A percentile compares a stretch with the other conserved stretches of the same genome.
phyloP scores from a whole-genome alignment of 2,113 vertebrate genomes.

The Anolis sagrei region DNA sequence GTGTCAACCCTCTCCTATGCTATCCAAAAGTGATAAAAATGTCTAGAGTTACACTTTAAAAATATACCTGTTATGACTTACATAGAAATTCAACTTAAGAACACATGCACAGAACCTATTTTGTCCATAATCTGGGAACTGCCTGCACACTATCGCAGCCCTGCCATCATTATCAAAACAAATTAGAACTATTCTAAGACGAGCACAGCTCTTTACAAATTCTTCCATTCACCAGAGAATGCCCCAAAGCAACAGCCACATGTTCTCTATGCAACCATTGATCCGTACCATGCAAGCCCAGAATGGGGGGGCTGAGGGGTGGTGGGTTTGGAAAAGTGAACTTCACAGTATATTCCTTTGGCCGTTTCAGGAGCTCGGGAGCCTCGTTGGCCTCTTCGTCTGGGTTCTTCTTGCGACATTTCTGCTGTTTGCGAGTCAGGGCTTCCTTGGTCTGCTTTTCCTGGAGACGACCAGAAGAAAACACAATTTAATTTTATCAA shows the following conservation, averaged over 20 bases:
- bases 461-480: conserved; percentile 57
- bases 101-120: too few species aligned
- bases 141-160: neutral
- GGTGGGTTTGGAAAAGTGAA: conserved; percentile 93
- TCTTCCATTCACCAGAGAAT: neutral
- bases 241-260: too few species aligned
- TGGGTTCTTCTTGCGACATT: conserved; percentile 85
- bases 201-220: neutral
- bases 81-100: too few species aligned
- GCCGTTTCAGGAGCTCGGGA: conserved; percentile 86
- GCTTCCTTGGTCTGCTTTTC: conserved; percentile 91
- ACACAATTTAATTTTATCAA: too few species aligned
- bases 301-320: conserved; percentile 87
- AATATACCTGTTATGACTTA: too few species aligned
- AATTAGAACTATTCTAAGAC: too few species aligned
- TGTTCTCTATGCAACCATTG: too few species aligned
- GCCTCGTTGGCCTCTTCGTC: conserved; percentile 86
- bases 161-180: neutral
- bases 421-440: conserved; percentile 89
- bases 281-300: conserved; percentile 86
- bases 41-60: too few species aligned
- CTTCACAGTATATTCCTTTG: conserved; percentile 90
- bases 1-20: too few species aligned
- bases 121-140: too few species aligned
- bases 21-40: too few species aligned